Base-by-base conservation (phyloP, 2,797 vertebrate genomes). In the Sebastiscus tertius region DNA sequence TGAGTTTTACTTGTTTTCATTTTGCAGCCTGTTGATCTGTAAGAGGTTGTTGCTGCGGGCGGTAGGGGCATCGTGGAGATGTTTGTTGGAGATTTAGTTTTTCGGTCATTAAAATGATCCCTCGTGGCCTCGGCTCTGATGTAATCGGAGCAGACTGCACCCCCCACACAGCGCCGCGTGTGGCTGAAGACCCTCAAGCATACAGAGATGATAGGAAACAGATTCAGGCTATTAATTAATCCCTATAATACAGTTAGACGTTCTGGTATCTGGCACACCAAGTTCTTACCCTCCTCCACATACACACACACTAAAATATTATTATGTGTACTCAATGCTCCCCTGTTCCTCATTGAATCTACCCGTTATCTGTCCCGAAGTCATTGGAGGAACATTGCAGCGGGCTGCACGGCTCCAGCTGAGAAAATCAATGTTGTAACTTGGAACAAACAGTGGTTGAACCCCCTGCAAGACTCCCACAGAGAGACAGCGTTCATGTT, bases 141-240 rank as follows among this genome's bases (percentile, higher is more conserved):
- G 89, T 93, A 92, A 94, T 92, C 73, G 62, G 75, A 82, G 76
- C 72, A 84, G 80, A 89, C 90, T 75, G 69, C 89, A 88, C 66
- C 91, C 90, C 90, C 87, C 87, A 84, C 88, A 77, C 60, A 75
- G 91, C 82, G n/a, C 89, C 11, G 81, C 89, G 86, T 95, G 93
- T 85, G 89, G 91, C 88, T 81, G 70, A 85, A 54, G 78, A 83
- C 78, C 86, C 79, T 81, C 83, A 85, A 86, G 72, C 89, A 86
- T 79, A 66, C 81, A 83, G 64, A 88, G 84, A 88, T 92, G 93
- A 95, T 93, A 71, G 75, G 77, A 90, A 94, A 92, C 93, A 94
- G 88, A 90, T 85, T 91, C 34, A 68, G 49, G 54, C 91, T 77
- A 87, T 94, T 92, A 91, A 94, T 94, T 93, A 88, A 92, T 89